Base-by-base conservation (phyloP, 2,797 vertebrate genomes). In the Syndactyla subalaris region DNA sequence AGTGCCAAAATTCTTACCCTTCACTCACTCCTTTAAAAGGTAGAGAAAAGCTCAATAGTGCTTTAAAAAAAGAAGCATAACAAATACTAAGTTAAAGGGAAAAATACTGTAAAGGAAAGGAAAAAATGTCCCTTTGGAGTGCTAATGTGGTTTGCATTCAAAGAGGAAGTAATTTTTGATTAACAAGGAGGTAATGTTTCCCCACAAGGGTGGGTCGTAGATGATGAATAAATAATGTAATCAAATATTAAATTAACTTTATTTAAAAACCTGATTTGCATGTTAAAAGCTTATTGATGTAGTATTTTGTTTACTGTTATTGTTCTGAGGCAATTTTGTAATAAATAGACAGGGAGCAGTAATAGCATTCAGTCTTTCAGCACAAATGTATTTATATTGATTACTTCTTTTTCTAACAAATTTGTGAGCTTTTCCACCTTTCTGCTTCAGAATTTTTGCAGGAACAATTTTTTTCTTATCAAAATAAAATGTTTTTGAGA, bases 201-300 rank as follows among this genome's bases (percentile, higher is more conserved):
- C 90, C 91, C 94, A 94, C 77, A 93, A 93, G 91, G 92, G 58
- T 87, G 92, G 93, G 88, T 63, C 34, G 6, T 91, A 93, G 88
- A 82, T 92, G 84, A 95, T 95, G 94, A 97, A 96, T 96, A 94
- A 95, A 94, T 95, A 95, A 94, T 92, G 89, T 49, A 95, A 95
- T 97, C 92, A 97, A 92, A 95, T 96, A 95, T 82, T 93, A 95
- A 94, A 96, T 97, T 94, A 93, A 80, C 57, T 95, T 89, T 93
- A 95, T 93, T 96, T 89, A n/a, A 94, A 94, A 86, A 87, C 16
- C 81, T 85, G 76, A 94, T 96, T 97, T 95, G 81, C 92, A 94
- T 96, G 71, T 77, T 93, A 89, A 94, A 88, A 92, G 58, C 74
- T 93, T 93, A 95, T 85, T 95, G 93, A 93, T 94, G 85, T 90